Evolutionary conservation across 2,888 invertebrate genomes (phyloP).

Genomic region (Mesorhabditis spiculigera): DNA sequence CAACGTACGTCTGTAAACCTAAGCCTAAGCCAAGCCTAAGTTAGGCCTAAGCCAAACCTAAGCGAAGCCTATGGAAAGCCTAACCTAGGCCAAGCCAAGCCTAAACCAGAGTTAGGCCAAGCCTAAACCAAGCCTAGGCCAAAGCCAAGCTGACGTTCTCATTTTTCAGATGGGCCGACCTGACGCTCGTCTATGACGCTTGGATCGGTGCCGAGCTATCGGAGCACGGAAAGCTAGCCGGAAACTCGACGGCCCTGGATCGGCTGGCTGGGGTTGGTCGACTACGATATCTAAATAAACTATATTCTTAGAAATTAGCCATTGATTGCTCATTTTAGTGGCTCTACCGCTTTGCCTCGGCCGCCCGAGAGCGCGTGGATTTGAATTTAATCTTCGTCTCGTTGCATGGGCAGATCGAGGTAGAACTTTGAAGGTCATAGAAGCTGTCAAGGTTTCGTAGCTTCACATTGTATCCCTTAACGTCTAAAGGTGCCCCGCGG

Average conservation of each 20-base stretch:
- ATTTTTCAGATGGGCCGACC: constrained; percentile 31
- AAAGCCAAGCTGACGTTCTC: neutral
- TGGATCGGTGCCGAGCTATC: constrained; percentile 32
- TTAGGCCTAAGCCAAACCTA: neutral
- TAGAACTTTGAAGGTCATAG: constrained; percentile 9
- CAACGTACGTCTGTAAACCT: too few relatives aligned
- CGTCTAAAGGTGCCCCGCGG: neutral
- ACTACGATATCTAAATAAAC: too few relatives aligned
- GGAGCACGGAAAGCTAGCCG: constrained; percentile 20
- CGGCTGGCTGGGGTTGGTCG: neutral
- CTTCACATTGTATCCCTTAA: neutral
- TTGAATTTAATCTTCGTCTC: constrained; percentile 41
- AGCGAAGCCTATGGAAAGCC: too few relatives aligned
- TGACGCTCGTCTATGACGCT: constrained; percentile 33
- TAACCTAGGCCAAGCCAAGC: neutral
- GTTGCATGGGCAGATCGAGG: constrained; percentile 35
- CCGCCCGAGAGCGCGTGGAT: constrained; percentile 36
- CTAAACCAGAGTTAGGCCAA: constrained; percentile 25
- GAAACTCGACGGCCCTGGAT: neutral
- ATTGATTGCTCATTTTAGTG: constrained; percentile 14
- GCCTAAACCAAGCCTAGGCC: neutral
- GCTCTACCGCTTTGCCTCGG: constrained; percentile 28
- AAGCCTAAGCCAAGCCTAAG: too few relatives aligned
- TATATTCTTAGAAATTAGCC: too few relatives aligned
- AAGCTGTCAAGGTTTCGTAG: neutral